These are phyloP conservation scores for Eilema depressum DNA, from an alignment of 2,888 invertebrate genomes.

Conservation along the genomic window DNA sequence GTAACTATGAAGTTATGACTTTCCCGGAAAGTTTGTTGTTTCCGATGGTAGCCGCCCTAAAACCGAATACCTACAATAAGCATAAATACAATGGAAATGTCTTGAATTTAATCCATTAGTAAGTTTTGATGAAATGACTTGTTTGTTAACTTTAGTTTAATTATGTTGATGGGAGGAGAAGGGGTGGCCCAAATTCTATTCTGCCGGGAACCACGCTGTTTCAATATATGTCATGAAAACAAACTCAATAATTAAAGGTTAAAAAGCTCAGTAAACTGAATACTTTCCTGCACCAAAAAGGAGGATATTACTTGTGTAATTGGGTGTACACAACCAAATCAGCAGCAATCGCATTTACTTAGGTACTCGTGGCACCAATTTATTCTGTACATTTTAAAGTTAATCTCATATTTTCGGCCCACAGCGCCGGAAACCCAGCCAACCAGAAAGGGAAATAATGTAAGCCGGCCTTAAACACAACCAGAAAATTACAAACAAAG, in stretches of 20 bases:
- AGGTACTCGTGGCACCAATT: not conserved
- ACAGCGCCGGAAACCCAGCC: not conserved
- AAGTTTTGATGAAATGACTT: not conserved
- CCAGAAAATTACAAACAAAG: constrained; percentile 15
- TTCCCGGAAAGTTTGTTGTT: not conserved
- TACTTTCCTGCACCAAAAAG: no score
- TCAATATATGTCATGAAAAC: no score
- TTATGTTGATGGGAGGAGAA: no score
- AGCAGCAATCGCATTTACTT: not conserved
- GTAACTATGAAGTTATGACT: not conserved
- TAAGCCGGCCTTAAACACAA: not conserved
- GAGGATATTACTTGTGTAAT: not conserved
- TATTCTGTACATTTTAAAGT: not conserved
- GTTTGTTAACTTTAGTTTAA: not conserved
- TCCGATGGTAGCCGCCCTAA: not conserved
- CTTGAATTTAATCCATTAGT: not conserved
- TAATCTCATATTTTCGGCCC: not conserved
- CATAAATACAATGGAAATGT: not conserved
- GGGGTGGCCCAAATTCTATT: no score
- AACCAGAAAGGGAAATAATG: not conserved
- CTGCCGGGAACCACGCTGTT: no score
- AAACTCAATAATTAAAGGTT: no score
- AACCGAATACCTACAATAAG: not conserved
- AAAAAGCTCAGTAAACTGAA: no score
- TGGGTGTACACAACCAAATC: not conserved